Conservation (phyloP, 2,113 vertebrate species). For the Poecile atricapillus region DNA sequence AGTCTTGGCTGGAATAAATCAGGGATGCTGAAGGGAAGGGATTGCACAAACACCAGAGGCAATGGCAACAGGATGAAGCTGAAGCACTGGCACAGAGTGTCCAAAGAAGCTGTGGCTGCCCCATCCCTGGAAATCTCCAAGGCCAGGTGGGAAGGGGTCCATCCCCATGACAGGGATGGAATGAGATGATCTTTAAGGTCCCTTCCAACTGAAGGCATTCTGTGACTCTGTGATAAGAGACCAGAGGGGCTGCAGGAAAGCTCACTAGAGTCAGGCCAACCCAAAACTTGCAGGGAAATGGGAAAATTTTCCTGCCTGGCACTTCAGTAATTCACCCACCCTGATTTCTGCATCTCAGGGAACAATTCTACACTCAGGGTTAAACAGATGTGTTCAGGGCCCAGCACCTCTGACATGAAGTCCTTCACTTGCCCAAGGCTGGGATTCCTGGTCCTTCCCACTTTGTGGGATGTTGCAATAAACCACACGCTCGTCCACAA, state of each 20-base stretch:
- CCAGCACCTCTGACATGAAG: background rate
- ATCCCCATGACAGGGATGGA: background rate
- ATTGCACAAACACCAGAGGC: background rate
- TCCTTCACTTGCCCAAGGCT: background rate
- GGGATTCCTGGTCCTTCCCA: background rate
- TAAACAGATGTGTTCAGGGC: background rate
- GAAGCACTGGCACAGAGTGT: background rate
- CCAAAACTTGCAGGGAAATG: background rate
- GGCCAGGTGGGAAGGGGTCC: background rate
- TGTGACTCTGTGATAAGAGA: background rate
- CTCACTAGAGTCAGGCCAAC: background rate
- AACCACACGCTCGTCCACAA: fast-evolving
- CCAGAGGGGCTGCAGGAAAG: background rate
- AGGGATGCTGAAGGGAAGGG: background rate
- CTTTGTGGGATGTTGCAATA: background rate
- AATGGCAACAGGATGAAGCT: fast-evolving
- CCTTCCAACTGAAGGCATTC: background rate
- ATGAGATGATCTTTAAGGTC: background rate
- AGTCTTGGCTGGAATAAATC: background rate
- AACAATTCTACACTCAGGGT: background rate
- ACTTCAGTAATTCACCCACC: background rate
- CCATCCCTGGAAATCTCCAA: background rate
- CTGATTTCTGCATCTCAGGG: background rate
- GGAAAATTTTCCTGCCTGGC: background rate
- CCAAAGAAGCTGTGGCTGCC: background rate